Percentiles rank a stretch among this genome's conserved stretches.
These are phyloP conservation scores for Spatulosminthurus flaviceps DNA, from an alignment of 2,888 invertebrate genomes.

Conservation along the genomic window DNA sequence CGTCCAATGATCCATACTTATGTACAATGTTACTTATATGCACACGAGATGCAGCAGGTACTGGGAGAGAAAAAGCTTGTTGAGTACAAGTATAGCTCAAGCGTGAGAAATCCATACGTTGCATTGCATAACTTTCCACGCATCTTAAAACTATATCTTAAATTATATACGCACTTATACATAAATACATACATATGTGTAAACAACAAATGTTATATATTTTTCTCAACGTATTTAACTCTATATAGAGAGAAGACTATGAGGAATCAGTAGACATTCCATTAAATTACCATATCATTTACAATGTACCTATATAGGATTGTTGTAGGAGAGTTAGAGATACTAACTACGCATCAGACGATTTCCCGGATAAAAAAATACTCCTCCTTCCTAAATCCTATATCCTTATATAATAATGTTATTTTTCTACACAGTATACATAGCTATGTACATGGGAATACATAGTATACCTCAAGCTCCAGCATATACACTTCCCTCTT, in stretches of 20 bases:
- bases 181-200: neutral
- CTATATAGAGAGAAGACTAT: too few relatives aligned
- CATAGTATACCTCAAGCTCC: too few relatives aligned
- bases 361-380: neutral
- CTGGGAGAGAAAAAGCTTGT: neutral
- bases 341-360: slow-evolving; percentile 21
- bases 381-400: too few relatives aligned
- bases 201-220: too few relatives aligned
- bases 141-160: too few relatives aligned
- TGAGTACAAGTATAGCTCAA: neutral
- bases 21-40: neutral
- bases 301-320: slow-evolving; percentile 25
- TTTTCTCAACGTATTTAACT: slow-evolving; percentile 15
- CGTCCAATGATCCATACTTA: slow-evolving; percentile 43
- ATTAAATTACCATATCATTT: slow-evolving; percentile 45
- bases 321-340: too few relatives aligned
- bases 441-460: too few relatives aligned
- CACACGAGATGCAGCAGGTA: slow-evolving; percentile 22
- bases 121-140: slow-evolving; percentile 46
- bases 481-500: too few relatives aligned
- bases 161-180: too few relatives aligned
- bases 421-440: too few relatives aligned
- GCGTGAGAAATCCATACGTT: neutral
- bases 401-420: too few relatives aligned
- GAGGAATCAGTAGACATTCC: slow-evolving; percentile 36